Conservation (phyloP, 2,113 vertebrate species). For the Apeltes quadracus region DNA sequence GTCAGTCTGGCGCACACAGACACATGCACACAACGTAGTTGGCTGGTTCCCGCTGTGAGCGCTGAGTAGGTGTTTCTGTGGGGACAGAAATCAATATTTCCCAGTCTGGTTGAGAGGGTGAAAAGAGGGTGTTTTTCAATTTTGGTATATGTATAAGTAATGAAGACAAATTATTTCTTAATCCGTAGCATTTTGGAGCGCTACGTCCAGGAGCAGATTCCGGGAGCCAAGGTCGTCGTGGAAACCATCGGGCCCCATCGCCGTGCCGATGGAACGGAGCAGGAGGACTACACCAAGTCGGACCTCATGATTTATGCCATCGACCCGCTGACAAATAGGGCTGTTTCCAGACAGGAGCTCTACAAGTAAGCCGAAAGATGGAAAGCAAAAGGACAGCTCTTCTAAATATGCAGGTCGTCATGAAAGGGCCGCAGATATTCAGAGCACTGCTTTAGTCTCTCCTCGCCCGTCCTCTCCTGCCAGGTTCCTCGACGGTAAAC, state of each 20-base stretch:
- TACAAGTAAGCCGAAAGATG: constrained; percentile 84
- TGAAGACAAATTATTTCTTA: neutral
- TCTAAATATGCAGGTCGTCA: constrained; percentile 8
- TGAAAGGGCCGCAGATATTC: neutral
- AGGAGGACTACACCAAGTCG: constrained; percentile 94
- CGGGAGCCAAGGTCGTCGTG: constrained; percentile 92
- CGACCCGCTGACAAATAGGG: constrained; percentile 94
- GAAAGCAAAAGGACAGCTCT: constrained; percentile 1
- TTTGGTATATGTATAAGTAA: neutral
- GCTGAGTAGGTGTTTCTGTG: constrained; percentile 49
- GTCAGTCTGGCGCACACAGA: neutral
- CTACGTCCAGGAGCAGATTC: constrained; percentile 95
- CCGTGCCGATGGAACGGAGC: constrained; percentile 88
- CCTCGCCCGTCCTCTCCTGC: neutral
- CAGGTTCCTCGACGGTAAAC: constrained; percentile 95
- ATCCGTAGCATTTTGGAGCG: constrained; percentile 89
- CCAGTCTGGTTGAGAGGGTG: constrained; percentile 16
- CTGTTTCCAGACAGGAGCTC: constrained; percentile 92
- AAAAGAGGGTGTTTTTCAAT: constrained; percentile 2
- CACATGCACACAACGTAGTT: constrained; percentile 7
- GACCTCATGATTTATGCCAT: constrained; percentile 97
- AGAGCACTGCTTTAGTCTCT: no score
- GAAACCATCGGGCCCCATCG: constrained; percentile 93
- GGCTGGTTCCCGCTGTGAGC: constrained; percentile 33
- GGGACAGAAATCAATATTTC: constrained; percentile 50